These are phyloP conservation scores for Pyrrhosoma nymphula DNA, from an alignment of 2,888 invertebrate genomes.

Conservation along the genomic window DNA sequence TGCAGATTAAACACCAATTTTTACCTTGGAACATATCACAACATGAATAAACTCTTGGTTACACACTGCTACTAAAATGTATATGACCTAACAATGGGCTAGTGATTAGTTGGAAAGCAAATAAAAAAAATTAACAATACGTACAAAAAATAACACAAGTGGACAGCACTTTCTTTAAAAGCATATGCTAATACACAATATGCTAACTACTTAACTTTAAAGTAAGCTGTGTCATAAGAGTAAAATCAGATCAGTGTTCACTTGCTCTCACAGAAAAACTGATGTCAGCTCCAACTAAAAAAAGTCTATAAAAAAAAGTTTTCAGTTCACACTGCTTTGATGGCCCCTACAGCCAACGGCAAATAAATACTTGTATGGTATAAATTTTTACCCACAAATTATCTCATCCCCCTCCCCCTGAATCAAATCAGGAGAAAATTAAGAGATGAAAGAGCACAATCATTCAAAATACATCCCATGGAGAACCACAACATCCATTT, in stretches of 20 bases:
- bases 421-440: background rate
- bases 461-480: background rate
- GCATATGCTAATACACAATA: background rate
- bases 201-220: background rate
- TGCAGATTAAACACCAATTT: background rate
- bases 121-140: background rate
- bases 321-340: background rate
- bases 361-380: constrained; percentile 22
- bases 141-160: background rate
- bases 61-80: background rate
- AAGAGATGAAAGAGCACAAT: background rate
- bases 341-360: background rate
- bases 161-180: background rate
- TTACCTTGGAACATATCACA: background rate
- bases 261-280: background rate
- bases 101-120: background rate
- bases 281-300: background rate
- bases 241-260: background rate
- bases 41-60: background rate
- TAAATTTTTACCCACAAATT: background rate
- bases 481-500: background rate
- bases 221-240: background rate
- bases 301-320: background rate
- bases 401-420: background rate
- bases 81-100: background rate